Conservation (phyloP, 1,140 invertebrate genomes). For the Steinernema khuongi region DNA sequence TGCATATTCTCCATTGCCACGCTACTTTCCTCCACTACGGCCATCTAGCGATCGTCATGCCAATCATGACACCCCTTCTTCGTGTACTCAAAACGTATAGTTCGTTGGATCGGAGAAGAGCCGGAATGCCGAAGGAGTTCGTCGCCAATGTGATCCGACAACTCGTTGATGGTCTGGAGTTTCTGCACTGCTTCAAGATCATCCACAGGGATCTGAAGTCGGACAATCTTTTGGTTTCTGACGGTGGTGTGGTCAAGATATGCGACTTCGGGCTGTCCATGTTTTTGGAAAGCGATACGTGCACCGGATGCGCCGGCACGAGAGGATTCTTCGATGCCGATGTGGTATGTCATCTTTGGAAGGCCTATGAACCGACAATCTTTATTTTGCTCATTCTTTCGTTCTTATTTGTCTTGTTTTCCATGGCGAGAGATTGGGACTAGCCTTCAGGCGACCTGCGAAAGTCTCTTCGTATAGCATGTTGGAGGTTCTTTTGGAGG, state of each 20-base stretch:
- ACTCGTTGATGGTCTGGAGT: neutral
- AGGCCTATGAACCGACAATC: neutral
- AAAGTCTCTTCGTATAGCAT: no score
- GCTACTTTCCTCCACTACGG: neutral
- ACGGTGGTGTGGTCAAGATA: constrained; percentile 74
- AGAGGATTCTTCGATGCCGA: neutral
- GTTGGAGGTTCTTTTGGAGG: no score
- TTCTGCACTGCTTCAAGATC: constrained; percentile 65
- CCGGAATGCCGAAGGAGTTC: neutral
- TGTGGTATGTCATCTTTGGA: neutral
- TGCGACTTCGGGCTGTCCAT: constrained; percentile 83
- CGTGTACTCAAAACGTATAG: neutral
- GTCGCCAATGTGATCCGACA: neutral
- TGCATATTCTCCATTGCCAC: neutral
- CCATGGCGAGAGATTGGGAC: no score
- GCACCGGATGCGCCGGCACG: neutral
- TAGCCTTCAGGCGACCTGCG: no score
- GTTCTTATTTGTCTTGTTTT: no score
- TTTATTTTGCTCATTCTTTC: no score
- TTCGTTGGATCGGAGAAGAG: neutral
- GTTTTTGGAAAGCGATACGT: constrained; percentile 49
- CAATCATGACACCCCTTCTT: neutral
- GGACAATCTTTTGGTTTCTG: constrained; percentile 80
- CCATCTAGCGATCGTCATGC: neutral
- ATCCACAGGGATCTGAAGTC: constrained; percentile 85